A percentile compares a stretch with the other conserved stretches of the same genome.
Evolutionary conservation across 2,797 vertebrate genomes (phyloP).

Genomic region (Hydrolagus colliei): DNA sequence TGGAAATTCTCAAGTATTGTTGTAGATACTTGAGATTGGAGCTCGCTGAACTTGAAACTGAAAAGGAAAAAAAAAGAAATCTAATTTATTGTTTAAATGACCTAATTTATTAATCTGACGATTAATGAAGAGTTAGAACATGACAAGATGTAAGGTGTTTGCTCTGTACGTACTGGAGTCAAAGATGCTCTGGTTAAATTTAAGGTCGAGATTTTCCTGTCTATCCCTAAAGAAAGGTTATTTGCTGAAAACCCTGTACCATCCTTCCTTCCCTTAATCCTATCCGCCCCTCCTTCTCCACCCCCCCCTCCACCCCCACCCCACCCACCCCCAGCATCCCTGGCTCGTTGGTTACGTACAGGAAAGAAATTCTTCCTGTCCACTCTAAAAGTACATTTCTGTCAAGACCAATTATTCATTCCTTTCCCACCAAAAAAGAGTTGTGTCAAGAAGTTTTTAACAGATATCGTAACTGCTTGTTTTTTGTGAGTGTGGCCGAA

Average conservation of each 20-base stretch:
- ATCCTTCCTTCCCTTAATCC: neutral
- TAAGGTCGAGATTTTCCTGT: constrained; percentile 36
- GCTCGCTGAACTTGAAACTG: constrained; percentile 73
- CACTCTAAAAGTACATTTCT: constrained; percentile 55
- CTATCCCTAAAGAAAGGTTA: constrained; percentile 31
- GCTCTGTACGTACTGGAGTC: constrained; percentile 37
- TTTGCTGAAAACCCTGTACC: neutral
- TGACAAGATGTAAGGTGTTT: constrained; percentile 37
- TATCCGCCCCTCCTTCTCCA: neutral
- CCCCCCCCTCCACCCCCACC: neutral
- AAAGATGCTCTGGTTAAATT: constrained; percentile 65
- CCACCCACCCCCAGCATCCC: neutral
- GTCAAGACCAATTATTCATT: constrained; percentile 62
- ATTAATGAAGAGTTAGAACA: constrained; percentile 63
- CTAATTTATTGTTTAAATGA: constrained; percentile 88
- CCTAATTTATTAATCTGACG: constrained; percentile 85
- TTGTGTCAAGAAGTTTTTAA: constrained; percentile 53
- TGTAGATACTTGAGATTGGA: constrained; percentile 83
- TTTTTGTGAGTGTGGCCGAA: constrained; percentile 66
- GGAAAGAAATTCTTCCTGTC: constrained; percentile 58
- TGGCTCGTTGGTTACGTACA: constrained; percentile 33
- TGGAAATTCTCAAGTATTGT: constrained; percentile 81
- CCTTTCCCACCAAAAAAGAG: constrained; percentile 59
- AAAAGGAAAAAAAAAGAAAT: constrained; percentile 49
- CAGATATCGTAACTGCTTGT: constrained; percentile 61